Evolutionary conservation across 2,797 vertebrate species (phyloP).

Genomic region (Clarias laeviceps): DNA sequence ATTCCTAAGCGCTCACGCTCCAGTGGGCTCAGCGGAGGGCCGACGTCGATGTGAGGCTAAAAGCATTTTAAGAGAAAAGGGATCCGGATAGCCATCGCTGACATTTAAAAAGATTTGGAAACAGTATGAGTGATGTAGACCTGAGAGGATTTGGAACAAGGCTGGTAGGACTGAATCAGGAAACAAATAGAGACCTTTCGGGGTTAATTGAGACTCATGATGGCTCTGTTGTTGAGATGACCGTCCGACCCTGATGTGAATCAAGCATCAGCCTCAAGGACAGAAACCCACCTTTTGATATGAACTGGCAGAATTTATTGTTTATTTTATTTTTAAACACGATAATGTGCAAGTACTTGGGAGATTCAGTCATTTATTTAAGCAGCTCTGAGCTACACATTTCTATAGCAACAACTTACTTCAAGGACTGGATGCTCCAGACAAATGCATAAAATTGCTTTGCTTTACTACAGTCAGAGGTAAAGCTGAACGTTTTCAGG

Average conservation of each 20-base stretch:
- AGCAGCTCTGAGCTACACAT: not conserved
- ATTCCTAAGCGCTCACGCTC: constrained; percentile 24
- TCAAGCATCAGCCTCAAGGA: not conserved
- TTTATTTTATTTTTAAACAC: not conserved
- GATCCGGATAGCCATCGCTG: not conserved
- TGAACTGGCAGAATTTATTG: not conserved
- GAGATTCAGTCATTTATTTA: not conserved
- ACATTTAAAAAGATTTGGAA: constrained; percentile 14
- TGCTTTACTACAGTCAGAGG: not conserved
- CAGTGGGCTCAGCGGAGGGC: not conserved
- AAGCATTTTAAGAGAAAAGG: not conserved
- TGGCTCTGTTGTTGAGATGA: not conserved
- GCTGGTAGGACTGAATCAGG: not conserved
- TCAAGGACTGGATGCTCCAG: not conserved
- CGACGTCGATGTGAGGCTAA: not conserved
- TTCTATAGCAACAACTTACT: not conserved
- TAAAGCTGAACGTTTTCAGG: not conserved
- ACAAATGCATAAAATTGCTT: not conserved
- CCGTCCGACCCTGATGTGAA: not conserved
- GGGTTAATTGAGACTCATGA: constrained; percentile 12
- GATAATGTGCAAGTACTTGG: not conserved
- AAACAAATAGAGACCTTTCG: constrained; percentile 11
- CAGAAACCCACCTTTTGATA: not conserved
- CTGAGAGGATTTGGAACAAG: not conserved
- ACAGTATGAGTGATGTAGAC: not conserved